Evolutionary conservation across 2,113 vertebrate species (phyloP).

Genomic region (Strix uralensis): DNA sequence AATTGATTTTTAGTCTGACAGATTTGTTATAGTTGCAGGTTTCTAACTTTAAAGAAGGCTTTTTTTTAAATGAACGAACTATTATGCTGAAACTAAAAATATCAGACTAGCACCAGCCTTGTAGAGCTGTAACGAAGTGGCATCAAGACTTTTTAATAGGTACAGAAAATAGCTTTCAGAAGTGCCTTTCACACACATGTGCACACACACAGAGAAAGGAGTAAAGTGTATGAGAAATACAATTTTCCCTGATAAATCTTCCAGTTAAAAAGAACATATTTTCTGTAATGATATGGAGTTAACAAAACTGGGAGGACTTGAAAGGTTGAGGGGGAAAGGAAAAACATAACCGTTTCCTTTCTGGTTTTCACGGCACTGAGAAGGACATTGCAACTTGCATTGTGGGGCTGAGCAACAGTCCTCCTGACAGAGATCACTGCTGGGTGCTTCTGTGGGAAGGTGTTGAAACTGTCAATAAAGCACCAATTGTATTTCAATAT

Average conservation of each 20-base stretch:
- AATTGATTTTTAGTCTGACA: background rate
- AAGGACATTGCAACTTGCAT: background rate
- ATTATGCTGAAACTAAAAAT: slow-evolving; percentile 13
- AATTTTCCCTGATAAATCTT: background rate
- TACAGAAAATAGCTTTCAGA: slow-evolving; percentile 7
- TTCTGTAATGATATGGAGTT: background rate
- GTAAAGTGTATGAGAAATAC: background rate
- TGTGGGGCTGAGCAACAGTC: background rate
- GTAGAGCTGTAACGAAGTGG: background rate
- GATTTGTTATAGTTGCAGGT: background rate
- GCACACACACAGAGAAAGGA: background rate
- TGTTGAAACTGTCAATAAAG: background rate
- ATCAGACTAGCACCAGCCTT: background rate
- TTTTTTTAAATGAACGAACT: background rate
- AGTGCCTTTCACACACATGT: background rate
- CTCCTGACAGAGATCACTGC: background rate
- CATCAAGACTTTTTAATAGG: slow-evolving; percentile 4
- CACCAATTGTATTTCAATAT: background rate
- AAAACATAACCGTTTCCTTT: fast-evolving
- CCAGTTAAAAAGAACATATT: background rate
- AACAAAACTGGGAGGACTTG: background rate
- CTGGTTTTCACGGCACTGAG: background rate
- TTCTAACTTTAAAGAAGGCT: background rate
- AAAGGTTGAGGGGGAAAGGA: background rate
- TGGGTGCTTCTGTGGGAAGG: background rate